These are phyloP conservation scores for Sinocyclocheilus grahami DNA, from an alignment of 2,113 vertebrate genomes.

Conservation along the genomic window DNA sequence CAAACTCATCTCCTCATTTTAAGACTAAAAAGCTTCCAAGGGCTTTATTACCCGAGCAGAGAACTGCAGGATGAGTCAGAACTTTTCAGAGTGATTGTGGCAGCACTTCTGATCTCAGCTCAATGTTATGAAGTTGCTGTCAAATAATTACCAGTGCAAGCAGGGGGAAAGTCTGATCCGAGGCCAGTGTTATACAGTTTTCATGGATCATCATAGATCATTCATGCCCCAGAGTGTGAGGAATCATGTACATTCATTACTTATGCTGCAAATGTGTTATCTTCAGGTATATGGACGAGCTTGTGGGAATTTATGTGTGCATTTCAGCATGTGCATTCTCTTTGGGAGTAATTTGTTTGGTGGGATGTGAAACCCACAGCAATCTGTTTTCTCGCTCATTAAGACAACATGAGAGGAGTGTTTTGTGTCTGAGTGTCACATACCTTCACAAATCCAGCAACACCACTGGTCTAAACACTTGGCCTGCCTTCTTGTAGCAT, in stretches of 20 bases:
- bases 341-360: slow-evolving; percentile 4
- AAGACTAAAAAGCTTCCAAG: slow-evolving; percentile 23
- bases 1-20: slow-evolving; percentile 18
- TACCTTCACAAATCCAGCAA: no score
- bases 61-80: not conserved
- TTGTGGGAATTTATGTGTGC: not conserved
- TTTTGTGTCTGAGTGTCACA: no score
- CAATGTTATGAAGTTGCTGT: slow-evolving; percentile 7
- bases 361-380: not conserved
- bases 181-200: not conserved
- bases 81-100: not conserved
- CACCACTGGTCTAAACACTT: no score
- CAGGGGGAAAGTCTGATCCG: not conserved
- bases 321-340: not conserved
- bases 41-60: slow-evolving; percentile 31
- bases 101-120: not conserved
- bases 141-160: not conserved
- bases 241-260: not conserved
- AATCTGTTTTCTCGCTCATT: not conserved
- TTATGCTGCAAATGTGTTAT: not conserved
- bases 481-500: no score
- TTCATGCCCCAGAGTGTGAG: not conserved
- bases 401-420: no score
- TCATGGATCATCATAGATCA: not conserved
- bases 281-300: not conserved